Evolutionary conservation across 2,113 vertebrate genomes (phyloP).

Genomic region (Rhinogobius similis): DNA sequence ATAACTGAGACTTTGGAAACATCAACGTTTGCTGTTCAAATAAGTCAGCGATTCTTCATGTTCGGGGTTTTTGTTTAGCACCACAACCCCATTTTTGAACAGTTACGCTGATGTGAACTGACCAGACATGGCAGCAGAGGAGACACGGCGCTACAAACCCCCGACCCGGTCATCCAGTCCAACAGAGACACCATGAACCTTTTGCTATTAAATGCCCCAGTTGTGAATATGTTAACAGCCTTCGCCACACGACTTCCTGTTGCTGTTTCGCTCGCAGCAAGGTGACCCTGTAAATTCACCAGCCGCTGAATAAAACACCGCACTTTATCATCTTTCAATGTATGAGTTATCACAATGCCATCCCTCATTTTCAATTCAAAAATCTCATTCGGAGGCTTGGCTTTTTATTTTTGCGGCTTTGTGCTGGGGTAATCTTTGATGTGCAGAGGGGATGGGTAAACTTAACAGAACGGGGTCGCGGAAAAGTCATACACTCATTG

Average conservation of each 20-base stretch:
- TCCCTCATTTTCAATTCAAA: conserved; percentile 44
- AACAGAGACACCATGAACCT: neutral
- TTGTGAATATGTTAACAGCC: conserved; percentile 31
- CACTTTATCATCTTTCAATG: conserved; percentile 44
- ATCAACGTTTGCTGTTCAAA: too few relatives aligned
- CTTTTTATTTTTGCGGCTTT: neutral
- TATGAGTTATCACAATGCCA: conserved; percentile 38
- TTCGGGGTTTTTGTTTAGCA: neutral
- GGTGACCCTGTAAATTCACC: conserved; percentile 54
- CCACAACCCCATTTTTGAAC: neutral
- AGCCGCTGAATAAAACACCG: conserved; percentile 44
- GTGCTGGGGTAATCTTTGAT: conserved; percentile 31
- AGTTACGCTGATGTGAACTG: neutral
- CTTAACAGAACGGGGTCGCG: conserved; percentile 20
- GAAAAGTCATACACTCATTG: conserved; percentile 33
- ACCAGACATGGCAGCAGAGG: neutral
- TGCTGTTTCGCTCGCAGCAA: conserved; percentile 36
- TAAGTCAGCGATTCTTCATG: too few relatives aligned
- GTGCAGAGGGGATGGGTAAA: neutral
- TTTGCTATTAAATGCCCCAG: neutral
- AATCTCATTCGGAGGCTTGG: neutral
- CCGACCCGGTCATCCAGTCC: neutral
- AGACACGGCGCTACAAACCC: conserved; percentile 1
- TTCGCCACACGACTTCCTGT: conserved; percentile 33
- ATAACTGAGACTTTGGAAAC: too few relatives aligned